Base-by-base conservation (phyloP, 2,797 vertebrate species). In the Etheostoma nigrum region DNA sequence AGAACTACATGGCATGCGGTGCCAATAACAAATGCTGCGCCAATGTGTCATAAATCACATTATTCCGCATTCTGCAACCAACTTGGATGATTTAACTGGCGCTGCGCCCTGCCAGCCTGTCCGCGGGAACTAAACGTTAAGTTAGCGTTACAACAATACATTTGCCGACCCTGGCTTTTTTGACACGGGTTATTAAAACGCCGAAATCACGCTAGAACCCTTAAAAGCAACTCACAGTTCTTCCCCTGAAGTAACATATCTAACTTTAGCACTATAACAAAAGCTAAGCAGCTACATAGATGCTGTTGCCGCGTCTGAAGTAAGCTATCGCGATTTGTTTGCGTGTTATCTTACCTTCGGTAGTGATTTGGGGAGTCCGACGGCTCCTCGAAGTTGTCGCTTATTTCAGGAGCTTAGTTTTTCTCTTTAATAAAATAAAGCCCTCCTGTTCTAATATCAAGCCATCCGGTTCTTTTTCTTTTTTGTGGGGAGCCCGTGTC, bases 331-430 rank as follows among this genome's bases (percentile, higher is more conserved):
- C 72, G 64, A 19, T 42, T 40, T 68, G 53, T 72, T 60, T 52
- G 48, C 8, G 61, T 3, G 54, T 4, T 30, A 1, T 72, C 40
- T 89, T 86, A 92, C 92, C 92, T 90, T 86, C 67, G 57, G 51
- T 48, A 23, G 61, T 0, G 82, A 71, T 47, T 67, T 59, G 14
- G 18, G 59, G 36, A 30, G 4, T 78, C 7, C 18, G 30, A 18
- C 42, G 45, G 54, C 21, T 78, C 49, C 51, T 60, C 16, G 4
- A 59, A 69, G 42, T 65, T 75, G 55, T 18, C 45, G 16, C 51
- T 19, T 19, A 15, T 3, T 33, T 45, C n/a, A 6, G 33, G 15
- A 69, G 68, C 63, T 74, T 77, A 64, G 30, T 30, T 78, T 44
- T 73, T 27, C 9, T 72, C 23, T 57, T 15, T 1, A 1, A 27